Conservation (phyloP, 2,797 vertebrate genomes). For the Allobates femoralis region DNA sequence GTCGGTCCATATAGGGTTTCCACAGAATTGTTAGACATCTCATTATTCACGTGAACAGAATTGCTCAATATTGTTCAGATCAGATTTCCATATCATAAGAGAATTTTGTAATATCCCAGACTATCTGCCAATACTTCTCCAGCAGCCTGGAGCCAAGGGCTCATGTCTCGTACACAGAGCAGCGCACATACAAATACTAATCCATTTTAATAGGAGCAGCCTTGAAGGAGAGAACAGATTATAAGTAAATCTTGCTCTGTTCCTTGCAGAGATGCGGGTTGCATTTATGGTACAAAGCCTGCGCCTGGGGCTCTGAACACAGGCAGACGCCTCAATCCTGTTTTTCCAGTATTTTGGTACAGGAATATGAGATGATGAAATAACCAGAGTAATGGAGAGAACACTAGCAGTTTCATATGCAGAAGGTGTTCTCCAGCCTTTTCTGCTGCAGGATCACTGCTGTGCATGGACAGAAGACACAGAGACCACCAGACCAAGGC, state of each 20-base stretch:
- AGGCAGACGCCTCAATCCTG: neutral
- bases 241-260: neutral
- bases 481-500: neutral
- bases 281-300: neutral
- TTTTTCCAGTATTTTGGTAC: neutral
- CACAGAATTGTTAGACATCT: neutral
- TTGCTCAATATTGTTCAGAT: neutral
- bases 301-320: neutral
- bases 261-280: too few relatives aligned
- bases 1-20: neutral
- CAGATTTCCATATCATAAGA: neutral
- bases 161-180: neutral
- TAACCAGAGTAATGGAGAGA: neutral
- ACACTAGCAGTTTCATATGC: neutral
- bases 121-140: neutral
- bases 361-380: neutral
- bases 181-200: neutral
- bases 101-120: neutral
- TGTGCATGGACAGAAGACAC: neutral
- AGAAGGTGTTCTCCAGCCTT: neutral
- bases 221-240: too few relatives aligned
- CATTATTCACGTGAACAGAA: neutral
- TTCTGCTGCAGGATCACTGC: neutral
- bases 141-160: neutral
- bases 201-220: too few relatives aligned